These are phyloP conservation scores for Crioceris asparagi DNA, from an alignment of 2,888 invertebrate species.

Conservation along the genomic window DNA sequence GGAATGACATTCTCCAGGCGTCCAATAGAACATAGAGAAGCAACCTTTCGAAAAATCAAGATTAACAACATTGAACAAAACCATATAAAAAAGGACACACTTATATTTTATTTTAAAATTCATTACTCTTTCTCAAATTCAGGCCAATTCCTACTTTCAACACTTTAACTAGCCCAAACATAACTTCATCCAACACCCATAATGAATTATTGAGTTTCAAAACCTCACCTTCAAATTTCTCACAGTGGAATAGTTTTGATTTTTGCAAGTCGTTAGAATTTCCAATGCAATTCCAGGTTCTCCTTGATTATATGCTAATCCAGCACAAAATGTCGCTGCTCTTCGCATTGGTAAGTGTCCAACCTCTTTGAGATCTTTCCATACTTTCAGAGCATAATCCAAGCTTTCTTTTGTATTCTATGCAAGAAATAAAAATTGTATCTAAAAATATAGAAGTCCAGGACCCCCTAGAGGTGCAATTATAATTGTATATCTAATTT, in stretches of 20 bases:
- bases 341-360: constrained; percentile 52
- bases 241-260: constrained; percentile 53
- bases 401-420: constrained; percentile 61
- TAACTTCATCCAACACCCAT: not conserved
- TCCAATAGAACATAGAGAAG: constrained; percentile 49
- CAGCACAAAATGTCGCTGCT: constrained; percentile 52
- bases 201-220: no score
- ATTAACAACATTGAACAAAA: not conserved
- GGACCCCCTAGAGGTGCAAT: no score
- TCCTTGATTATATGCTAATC: constrained; percentile 57
- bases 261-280: constrained; percentile 44
- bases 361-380: constrained; percentile 46
- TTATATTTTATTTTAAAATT: no score
- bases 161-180: not conserved
- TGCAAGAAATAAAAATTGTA: not conserved
- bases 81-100: not conserved
- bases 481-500: no score
- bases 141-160: no score
- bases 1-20: constrained; percentile 54
- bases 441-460: no score
- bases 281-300: constrained; percentile 58
- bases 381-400: constrained; percentile 50
- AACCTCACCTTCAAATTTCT: constrained; percentile 53
- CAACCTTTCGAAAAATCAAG: constrained; percentile 31
- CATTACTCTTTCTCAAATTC: no score